Conservation (phyloP, 2,888 invertebrate genomes). For the Thysanoteuthis rhombus region DNA sequence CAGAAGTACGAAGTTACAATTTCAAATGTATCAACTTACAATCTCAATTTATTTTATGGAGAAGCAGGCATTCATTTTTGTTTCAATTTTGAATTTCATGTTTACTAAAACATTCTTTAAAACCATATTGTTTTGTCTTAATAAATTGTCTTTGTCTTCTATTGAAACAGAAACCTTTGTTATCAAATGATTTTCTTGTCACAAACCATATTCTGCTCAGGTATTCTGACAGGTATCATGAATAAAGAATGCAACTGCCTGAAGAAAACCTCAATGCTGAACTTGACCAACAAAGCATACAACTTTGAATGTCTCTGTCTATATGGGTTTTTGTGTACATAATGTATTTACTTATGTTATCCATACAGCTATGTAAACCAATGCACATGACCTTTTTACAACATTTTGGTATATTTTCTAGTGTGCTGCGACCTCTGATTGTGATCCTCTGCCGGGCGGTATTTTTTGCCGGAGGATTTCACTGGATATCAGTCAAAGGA, state of each 20-base stretch:
- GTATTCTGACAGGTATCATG: not conserved
- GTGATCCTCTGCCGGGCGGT: constrained; percentile 67
- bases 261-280: not conserved
- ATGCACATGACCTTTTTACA: not conserved
- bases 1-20: no score
- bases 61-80: no score
- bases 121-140: no score
- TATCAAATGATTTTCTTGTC: not conserved
- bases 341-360: not conserved
- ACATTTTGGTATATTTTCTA: constrained; percentile 37
- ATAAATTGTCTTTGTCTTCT: no score
- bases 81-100: no score
- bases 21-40: no score
- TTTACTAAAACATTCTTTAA: no score
- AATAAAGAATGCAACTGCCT: not conserved
- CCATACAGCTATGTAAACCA: not conserved
- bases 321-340: not conserved
- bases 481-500: constrained; percentile 81
- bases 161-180: no score
- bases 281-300: not conserved
- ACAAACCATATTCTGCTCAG: not conserved
- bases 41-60: no score
- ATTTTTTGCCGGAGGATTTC: constrained; percentile 85
- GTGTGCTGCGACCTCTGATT: constrained; percentile 53
- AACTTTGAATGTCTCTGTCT: not conserved